Conservation (phyloP, 2,888 invertebrate species). For the Vannuccia rotundouncinata region DNA sequence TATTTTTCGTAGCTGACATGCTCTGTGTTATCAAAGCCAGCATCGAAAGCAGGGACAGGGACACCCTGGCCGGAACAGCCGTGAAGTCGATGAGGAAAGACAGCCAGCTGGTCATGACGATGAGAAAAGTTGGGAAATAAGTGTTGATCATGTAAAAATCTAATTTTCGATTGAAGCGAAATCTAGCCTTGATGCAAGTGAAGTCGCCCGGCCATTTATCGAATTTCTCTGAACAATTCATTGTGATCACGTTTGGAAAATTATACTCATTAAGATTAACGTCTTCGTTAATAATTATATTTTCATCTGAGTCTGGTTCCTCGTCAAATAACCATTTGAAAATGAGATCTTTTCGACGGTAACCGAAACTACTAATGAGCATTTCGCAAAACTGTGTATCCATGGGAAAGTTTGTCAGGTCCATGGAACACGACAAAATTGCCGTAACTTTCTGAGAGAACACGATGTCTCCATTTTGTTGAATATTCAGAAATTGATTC, state of each 20-base stretch:
- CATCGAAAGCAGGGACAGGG: constrained; percentile 35
- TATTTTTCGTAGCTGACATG: constrained; percentile 3
- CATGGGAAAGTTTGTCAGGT: constrained; percentile 40
- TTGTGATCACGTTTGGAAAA: constrained; percentile 1
- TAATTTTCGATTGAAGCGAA: constrained; percentile 33
- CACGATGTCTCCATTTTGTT: constrained; percentile 29
- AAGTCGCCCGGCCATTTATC: constrained; percentile 37
- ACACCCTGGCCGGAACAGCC: constrained; percentile 36
- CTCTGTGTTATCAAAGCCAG: constrained; percentile 36
- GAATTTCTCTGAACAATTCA: constrained; percentile 4
- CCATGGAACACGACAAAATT: constrained; percentile 38
- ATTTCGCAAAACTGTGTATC: constrained; percentile 39
- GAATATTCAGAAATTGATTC: constrained; percentile 35
- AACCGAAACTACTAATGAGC: constrained; percentile 39
- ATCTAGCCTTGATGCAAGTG: constrained; percentile 32
- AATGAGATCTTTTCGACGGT: constrained; percentile 30
- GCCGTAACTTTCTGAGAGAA: constrained; percentile 35
- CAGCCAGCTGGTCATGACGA: constrained; percentile 34
- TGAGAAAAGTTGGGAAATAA: constrained; percentile 34
- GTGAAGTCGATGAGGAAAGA: constrained; percentile 38
- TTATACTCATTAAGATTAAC: constrained; percentile 39
- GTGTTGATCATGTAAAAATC: constrained; percentile 38
- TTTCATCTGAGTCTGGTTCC: background rate
- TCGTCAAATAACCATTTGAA: constrained; percentile 30
- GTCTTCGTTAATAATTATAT: constrained; percentile 30